These are phyloP conservation scores for Stictocephala bisonia DNA, from an alignment of 2,888 invertebrate genomes.

Conservation along the genomic window DNA sequence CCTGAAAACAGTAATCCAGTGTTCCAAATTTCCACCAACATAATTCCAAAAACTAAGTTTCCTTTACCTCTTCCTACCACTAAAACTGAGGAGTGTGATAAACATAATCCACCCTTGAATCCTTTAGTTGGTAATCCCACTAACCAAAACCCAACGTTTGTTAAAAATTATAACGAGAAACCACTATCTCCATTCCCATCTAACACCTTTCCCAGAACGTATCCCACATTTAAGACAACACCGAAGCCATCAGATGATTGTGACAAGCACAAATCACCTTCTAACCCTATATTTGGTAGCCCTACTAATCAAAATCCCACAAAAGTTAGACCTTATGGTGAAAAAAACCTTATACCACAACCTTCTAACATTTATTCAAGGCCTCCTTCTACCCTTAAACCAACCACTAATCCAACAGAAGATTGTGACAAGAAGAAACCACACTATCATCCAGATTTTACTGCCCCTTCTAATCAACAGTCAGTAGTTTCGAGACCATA, in stretches of 20 bases:
- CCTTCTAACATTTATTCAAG: background rate
- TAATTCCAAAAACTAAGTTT: too few species aligned
- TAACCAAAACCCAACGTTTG: too few species aligned
- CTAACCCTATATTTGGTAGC: too few species aligned
- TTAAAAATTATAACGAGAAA: background rate
- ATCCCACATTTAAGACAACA: background rate
- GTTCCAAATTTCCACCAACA: too few species aligned
- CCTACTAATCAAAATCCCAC: too few species aligned
- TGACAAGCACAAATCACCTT: too few species aligned
- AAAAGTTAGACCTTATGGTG: background rate
- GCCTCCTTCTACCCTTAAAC: background rate
- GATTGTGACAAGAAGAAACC: constrained; percentile 5
- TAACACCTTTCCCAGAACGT: background rate
- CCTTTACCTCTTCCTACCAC: too few species aligned
- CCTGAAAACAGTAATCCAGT: too few species aligned
- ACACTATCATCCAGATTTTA: background rate
- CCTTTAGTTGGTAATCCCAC: too few species aligned
- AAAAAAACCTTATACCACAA: background rate
- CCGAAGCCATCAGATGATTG: background rate
- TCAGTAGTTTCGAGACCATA: background rate
- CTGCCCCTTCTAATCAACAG: background rate
- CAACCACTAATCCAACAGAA: background rate
- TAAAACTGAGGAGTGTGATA: too few species aligned
- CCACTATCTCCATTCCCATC: background rate
- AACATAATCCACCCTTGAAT: too few species aligned